Conservation (phyloP, 2,797 vertebrate genomes). For the Mallotus villosus region DNA sequence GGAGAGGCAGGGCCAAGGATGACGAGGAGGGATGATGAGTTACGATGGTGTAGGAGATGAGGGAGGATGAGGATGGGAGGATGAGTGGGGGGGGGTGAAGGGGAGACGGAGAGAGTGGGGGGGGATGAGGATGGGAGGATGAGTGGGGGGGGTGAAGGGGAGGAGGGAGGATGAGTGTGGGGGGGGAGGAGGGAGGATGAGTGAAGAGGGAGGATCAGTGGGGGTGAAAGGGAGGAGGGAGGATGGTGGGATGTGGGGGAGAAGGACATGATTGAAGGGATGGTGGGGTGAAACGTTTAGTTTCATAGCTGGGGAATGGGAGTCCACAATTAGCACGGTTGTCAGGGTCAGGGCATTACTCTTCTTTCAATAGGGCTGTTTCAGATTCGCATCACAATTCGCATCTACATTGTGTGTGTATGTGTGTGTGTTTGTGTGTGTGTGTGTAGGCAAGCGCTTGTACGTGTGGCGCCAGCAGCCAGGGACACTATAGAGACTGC, state of each 20-base stretch:
- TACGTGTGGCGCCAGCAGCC: slow-evolving; percentile 43
- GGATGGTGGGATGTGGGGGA: slow-evolving; percentile 6
- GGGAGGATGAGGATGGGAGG: slow-evolving; percentile 39
- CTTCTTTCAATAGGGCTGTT: slow-evolving; percentile 65
- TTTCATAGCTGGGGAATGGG: slow-evolving; percentile 56
- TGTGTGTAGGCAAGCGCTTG: neutral
- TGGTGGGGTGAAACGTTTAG: slow-evolving; percentile 58
- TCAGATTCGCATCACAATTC: slow-evolving; percentile 70
- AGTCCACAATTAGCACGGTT: slow-evolving; percentile 67
- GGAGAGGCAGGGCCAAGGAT: slow-evolving; percentile 28
- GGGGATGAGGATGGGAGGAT: slow-evolving; percentile 42
- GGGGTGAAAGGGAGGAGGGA: slow-evolving; percentile 12
- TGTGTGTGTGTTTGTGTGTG: slow-evolving; percentile 13
- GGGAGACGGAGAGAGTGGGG: no score
- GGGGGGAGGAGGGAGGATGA: no score
- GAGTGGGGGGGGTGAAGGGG: slow-evolving; percentile 47
- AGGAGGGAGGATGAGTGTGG: neutral
- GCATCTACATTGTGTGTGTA: slow-evolving; percentile 25
- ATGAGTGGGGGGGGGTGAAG: neutral
- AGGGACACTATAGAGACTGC: slow-evolving; percentile 44
- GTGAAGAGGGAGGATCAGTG: slow-evolving; percentile 49
- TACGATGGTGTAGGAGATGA: no score
- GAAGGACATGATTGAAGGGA: slow-evolving; percentile 50
- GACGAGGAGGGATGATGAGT: slow-evolving; percentile 46
- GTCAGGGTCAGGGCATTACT: slow-evolving; percentile 61